A percentile compares a stretch with the other conserved stretches of the same genome.
These are phyloP conservation scores for Troilus luridus DNA, from an alignment of 2,888 invertebrate genomes.

Conservation along the genomic window DNA sequence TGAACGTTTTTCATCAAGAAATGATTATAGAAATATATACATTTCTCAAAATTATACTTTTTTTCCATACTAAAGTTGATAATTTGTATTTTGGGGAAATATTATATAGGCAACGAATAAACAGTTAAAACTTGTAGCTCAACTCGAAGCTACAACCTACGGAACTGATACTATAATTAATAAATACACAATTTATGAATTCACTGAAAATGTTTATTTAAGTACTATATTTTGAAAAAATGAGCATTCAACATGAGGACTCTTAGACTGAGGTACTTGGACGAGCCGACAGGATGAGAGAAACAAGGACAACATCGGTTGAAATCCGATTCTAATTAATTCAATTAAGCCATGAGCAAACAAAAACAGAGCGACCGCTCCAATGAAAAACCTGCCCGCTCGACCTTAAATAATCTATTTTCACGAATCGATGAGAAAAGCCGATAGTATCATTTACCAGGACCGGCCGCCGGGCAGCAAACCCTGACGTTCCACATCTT, in stretches of 20 bases:
- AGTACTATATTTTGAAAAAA: neutral
- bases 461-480: constrained; percentile 45
- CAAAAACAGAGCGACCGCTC: constrained; percentile 35
- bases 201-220: too few species aligned
- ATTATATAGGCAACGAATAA: too few species aligned
- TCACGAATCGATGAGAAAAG: constrained; percentile 56
- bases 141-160: too few species aligned
- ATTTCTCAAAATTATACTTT: too few species aligned
- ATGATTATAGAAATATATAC: too few species aligned
- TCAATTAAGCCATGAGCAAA: constrained; percentile 50
- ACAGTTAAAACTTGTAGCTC: too few species aligned
- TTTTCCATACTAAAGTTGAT: too few species aligned
- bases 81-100: too few species aligned
- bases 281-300: neutral
- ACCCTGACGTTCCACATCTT: constrained; percentile 33
- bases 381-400: constrained; percentile 41
- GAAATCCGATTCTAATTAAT: constrained; percentile 50
- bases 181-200: too few species aligned
- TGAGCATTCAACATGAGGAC: neutral
- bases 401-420: constrained; percentile 58
- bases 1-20: too few species aligned
- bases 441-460: constrained; percentile 50
- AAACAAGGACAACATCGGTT: constrained; percentile 38
- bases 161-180: too few species aligned
- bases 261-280: neutral